A percentile compares a stretch with the other conserved stretches of the same genome.
Conservation (phyloP, 92 coral and sea anemone species). For the Palythoa heliodiscus region DNA sequence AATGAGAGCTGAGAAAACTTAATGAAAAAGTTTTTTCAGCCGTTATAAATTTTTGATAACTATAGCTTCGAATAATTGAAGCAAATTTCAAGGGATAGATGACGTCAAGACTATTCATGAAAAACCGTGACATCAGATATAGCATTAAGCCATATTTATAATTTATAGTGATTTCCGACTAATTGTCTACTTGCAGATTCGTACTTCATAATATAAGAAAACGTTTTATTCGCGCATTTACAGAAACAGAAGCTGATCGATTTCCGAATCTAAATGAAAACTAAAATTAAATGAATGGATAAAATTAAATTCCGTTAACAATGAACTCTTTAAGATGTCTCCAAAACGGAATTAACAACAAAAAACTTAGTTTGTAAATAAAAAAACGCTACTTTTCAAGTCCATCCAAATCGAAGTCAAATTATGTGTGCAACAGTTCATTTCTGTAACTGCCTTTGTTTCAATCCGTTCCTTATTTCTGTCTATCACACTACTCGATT, state of each 20-base stretch:
- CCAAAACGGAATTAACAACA: no score
- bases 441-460: not conserved
- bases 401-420: not conserved
- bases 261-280: no score
- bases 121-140: slow-evolving; percentile 8
- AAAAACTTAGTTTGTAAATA: not conserved
- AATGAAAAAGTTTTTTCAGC: slow-evolving; percentile 1
- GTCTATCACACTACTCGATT: no score
- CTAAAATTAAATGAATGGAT: no score
- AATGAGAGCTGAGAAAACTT: not conserved
- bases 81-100: not conserved
- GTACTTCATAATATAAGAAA: no score
- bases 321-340: no score
- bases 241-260: no score
- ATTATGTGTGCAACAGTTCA: not conserved
- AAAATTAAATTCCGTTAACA: no score
- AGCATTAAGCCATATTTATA: not conserved
- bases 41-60: slow-evolving; percentile 14
- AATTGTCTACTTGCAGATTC: not conserved
- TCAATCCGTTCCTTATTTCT: no score
- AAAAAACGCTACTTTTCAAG: not conserved
- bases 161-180: not conserved
- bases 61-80: slow-evolving; percentile 11
- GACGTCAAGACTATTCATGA: not conserved
- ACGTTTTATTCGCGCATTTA: no score